Percentiles rank a stretch among this genome's conserved stretches.
phyloP scores from a whole-genome alignment of 2,113 vertebrate species.

The Daphoenositta chrysoptera region DNA sequence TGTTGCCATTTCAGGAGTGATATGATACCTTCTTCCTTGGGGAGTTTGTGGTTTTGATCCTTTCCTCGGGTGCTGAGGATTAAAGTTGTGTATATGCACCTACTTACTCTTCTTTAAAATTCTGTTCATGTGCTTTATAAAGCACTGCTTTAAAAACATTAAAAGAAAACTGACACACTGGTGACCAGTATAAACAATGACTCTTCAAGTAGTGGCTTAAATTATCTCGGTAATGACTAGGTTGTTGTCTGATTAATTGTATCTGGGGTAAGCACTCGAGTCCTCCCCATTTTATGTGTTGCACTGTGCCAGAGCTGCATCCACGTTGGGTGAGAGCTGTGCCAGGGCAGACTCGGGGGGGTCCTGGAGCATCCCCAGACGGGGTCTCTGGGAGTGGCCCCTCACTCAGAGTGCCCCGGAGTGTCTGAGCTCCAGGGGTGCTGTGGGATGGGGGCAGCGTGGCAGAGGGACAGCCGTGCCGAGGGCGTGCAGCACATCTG shows the following conservation, averaged over 20 bases:
- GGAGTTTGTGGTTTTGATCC: not conserved
- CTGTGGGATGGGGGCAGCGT: fast-evolving
- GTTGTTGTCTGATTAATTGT: not conserved
- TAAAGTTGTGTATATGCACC: not conserved
- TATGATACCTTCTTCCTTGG: not conserved
- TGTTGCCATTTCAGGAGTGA: not conserved
- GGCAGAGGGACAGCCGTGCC: not conserved
- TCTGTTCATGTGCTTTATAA: not conserved
- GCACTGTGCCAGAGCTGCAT: fast-evolving
- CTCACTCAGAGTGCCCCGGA: not conserved
- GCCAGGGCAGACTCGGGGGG: too few relatives aligned
- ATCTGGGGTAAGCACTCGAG: not conserved
- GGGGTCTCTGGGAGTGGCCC: not conserved
- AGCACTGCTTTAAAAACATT: not conserved
- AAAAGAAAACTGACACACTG: not conserved
- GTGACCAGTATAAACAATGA: not conserved
- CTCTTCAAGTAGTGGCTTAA: not conserved
- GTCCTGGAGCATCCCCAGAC: not conserved
- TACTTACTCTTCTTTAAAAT: not conserved
- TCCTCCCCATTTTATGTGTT: not conserved
- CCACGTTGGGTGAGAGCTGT: fast-evolving
- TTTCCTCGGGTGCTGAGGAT: not conserved
- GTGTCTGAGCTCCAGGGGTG: fast-evolving
- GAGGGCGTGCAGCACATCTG: not conserved
- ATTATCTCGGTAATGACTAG: not conserved